Conservation (phyloP, 2,797 vertebrate genomes). For the Menidia menidia region DNA sequence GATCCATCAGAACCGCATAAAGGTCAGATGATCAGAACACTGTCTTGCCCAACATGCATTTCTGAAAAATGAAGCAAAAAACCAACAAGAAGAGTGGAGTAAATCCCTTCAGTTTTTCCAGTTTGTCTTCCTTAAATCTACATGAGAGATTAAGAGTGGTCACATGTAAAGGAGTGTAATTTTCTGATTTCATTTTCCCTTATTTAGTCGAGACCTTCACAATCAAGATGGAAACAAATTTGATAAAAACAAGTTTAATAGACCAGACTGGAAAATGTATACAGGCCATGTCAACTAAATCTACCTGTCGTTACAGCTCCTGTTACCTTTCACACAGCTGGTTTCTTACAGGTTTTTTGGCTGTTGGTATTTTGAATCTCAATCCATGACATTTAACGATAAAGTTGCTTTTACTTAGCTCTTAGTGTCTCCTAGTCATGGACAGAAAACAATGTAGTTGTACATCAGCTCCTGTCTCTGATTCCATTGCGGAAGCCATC, state of each 20-base stretch:
- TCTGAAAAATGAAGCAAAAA: not conserved
- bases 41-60: not conserved
- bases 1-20: not conserved
- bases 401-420: too few relatives aligned
- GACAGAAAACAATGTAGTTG: too few relatives aligned
- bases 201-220: not conserved
- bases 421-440: too few relatives aligned
- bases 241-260: not conserved
- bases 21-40: not conserved
- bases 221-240: not conserved
- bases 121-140: not conserved
- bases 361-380: not conserved
- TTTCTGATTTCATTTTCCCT: not conserved
- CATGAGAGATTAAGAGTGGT: not conserved
- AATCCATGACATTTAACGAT: too few relatives aligned
- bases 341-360: not conserved
- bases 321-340: too few relatives aligned
- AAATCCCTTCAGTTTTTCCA: not conserved
- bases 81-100: not conserved
- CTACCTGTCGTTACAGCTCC: too few relatives aligned
- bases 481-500: conserved; percentile 36
- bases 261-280: too few relatives aligned
- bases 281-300: not conserved
- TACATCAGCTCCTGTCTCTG: too few relatives aligned
- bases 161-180: not conserved